Evolutionary conservation across 2,888 invertebrate genomes (phyloP), one percentile per base, ranked within the genome.

Genomic region (Nymphalis polychloros): DNA sequence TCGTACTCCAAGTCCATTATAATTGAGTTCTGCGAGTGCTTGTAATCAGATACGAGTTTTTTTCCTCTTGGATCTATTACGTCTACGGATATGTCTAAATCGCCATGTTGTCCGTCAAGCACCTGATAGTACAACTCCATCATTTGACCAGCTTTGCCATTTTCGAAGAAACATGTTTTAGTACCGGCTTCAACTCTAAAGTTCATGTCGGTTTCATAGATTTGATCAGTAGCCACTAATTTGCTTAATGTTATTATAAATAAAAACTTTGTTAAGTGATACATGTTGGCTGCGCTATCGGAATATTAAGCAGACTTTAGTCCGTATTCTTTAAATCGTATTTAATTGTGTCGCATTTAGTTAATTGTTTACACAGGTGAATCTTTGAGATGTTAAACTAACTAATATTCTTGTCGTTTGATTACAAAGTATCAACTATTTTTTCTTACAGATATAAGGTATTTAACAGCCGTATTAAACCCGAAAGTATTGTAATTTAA

Each of bases 101-200:
- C 97, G 7, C 97, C 96, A 77, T 96, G 96, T 19, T 96, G 97
- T 2, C 97, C 97, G 86, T 97, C 97, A 71, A 97, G 94, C 3
- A 92, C 91, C 91, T 95, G 88, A 73, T 92, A 92, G 73, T 83
- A 87, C 1, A 85, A 81, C 73, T 92, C 91, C 83, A 92, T 77
- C 63, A 80, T 79, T 70, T 91, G 88, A 1, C 90, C 90, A 10
- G 81, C 78, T 73, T 81, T 82, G 0, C 83, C 91, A 13, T 77
- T 79, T 74, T 92, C 87, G 70, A 82, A 91, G 69, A 91, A 87
- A 70, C 91, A 92, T 8, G 85, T 87, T 59, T 81, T 82, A 2
- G 80, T 77, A 5, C 91, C 91, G 0, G 90, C 79, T 16, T 90
- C 89, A 59, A 91, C 81, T 72, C 88, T 81, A 70, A 88, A 87